These are phyloP conservation scores for Harpagoxenus sublaevis DNA, from an alignment of 2,888 invertebrate genomes.

Conservation along the genomic window DNA sequence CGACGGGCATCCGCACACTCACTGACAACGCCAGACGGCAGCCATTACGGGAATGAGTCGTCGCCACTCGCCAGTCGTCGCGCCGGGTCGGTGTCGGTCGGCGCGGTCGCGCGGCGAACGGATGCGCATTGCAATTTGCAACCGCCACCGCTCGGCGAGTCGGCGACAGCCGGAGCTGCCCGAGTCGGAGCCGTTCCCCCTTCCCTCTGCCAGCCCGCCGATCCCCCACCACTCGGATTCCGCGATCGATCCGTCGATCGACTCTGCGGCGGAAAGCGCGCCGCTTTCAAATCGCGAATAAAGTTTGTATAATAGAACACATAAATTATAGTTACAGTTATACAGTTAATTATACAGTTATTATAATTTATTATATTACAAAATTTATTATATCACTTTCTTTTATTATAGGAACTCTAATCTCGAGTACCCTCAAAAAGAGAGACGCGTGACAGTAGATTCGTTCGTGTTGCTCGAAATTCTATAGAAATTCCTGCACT, in stretches of 20 bases:
- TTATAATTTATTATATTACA: too few relatives aligned
- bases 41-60: constrained; percentile 84
- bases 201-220: neutral
- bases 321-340: too few relatives aligned
- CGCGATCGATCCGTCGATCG: neutral
- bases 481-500: too few relatives aligned
- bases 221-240: neutral
- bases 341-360: too few relatives aligned
- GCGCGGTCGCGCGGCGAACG: constrained; percentile 41
- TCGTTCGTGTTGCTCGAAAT: too few relatives aligned
- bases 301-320: too few relatives aligned
- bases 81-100: too few relatives aligned
- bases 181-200: neutral
- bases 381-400: too few relatives aligned
- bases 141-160: constrained; percentile 70
- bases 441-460: too few relatives aligned
- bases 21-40: constrained; percentile 84
- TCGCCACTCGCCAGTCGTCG: too few relatives aligned
- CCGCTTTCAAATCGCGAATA: neutral
- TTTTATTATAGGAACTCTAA: too few relatives aligned
- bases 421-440: too few relatives aligned
- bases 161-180: neutral
- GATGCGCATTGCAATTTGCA: neutral
- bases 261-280: neutral
- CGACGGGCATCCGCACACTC: constrained; percentile 70